Conservation (phyloP, 1,140 invertebrate species). For the Leptopilina boulardi region DNA sequence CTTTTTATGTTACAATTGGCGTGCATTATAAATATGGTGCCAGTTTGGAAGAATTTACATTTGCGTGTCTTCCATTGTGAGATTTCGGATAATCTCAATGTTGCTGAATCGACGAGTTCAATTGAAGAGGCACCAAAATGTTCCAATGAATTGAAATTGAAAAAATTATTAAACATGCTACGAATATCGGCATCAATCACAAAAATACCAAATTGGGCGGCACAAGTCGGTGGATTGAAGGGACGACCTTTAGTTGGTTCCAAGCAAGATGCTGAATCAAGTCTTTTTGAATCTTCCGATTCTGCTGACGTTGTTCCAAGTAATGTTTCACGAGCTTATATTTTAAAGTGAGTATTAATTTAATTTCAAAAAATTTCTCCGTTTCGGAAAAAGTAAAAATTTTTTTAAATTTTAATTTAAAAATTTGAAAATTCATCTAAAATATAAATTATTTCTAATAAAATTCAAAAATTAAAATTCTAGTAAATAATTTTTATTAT, state of each 20-base stretch:
- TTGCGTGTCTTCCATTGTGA: constrained; percentile 91
- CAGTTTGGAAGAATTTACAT: constrained; percentile 87
- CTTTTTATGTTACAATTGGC: constrained; percentile 98
- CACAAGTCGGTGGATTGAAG: constrained; percentile 61
- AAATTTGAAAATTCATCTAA: no score
- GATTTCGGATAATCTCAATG: constrained; percentile 68
- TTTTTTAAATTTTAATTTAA: no score
- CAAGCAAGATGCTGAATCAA: constrained; percentile 55
- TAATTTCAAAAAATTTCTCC: neutral
- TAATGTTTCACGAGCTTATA: constrained; percentile 70
- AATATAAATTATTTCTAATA: no score
- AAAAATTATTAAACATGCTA: constrained; percentile 79
- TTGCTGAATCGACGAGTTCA: constrained; percentile 64
- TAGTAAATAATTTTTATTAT: no score
- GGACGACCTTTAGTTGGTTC: constrained; percentile 63
- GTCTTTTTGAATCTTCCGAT: constrained; percentile 65
- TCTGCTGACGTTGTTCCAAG: constrained; percentile 60
- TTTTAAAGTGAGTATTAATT: constrained; percentile 66
- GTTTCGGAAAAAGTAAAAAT: no score
- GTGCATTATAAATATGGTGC: constrained; percentile 96
- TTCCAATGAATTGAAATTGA: constrained; percentile 76
- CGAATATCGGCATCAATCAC: constrained; percentile 81
- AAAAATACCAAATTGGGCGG: constrained; percentile 73
- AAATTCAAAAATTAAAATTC: no score
- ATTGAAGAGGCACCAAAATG: constrained; percentile 62